Evolutionary conservation across 2,113 vertebrate species (phyloP).

Genomic region (Xiphophorus hellerii): DNA sequence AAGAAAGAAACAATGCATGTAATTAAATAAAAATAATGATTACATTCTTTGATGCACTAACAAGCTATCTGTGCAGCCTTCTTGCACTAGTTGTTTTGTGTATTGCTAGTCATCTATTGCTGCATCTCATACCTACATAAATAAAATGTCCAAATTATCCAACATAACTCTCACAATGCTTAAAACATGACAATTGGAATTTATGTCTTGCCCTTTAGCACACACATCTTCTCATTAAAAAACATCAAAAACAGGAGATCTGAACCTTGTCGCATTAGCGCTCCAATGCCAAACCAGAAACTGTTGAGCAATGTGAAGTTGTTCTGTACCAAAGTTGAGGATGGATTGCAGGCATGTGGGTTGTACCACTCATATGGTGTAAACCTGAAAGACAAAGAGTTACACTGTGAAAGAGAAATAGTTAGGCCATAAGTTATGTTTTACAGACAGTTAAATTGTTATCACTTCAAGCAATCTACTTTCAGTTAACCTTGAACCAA

Average conservation of each 20-base stretch:
- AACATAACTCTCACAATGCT: background rate
- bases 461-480: background rate
- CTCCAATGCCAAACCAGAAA: slow-evolving; percentile 99
- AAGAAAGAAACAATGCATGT: background rate
- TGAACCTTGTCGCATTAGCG: slow-evolving; percentile 99
- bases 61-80: background rate
- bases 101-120: background rate
- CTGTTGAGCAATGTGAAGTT: slow-evolving; percentile 99
- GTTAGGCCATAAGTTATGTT: slow-evolving; percentile 36
- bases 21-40: background rate
- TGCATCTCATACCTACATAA: background rate
- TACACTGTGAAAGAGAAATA: background rate
- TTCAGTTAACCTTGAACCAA: too few relatives aligned
- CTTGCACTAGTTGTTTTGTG: background rate
- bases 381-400: slow-evolving; percentile 83
- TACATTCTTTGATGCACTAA: background rate
- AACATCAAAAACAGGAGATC: slow-evolving; percentile 56
- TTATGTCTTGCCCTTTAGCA: background rate
- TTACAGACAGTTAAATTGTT: slow-evolving; percentile 23
- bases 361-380: slow-evolving; percentile 99
- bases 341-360: slow-evolving; percentile 96
- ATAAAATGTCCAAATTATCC: background rate
- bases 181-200: background rate
- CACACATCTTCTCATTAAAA: background rate
- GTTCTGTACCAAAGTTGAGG: slow-evolving; percentile 97